A percentile compares a stretch with the other conserved stretches of the same genome.
Conservation (phyloP, 2,113 vertebrate genomes). For the Oncorhynchus gorbuscha region DNA sequence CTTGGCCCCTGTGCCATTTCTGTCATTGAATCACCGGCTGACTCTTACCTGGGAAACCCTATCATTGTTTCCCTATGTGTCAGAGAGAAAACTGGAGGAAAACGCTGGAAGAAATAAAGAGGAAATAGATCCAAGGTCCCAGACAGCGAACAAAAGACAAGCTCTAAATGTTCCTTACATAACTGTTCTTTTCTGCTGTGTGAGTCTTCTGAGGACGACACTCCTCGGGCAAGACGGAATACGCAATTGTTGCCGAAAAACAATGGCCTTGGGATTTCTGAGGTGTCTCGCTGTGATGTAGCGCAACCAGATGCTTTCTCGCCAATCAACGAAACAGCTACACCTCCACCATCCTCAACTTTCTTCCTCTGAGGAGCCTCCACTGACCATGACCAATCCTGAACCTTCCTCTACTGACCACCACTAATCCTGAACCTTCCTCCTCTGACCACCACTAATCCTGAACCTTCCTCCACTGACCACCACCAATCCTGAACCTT, state of each 20-base stretch:
- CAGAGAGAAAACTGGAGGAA: conserved; percentile 9
- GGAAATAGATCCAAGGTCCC: conserved; percentile 55
- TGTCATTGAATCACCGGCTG: conserved; percentile 61
- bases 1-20: conserved; percentile 47
- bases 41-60: conserved; percentile 38
- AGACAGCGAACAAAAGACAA: conserved; percentile 31
- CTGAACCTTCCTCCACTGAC: too few relatives aligned
- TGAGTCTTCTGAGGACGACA: conserved; percentile 50
- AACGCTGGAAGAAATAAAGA: conserved; percentile 15
- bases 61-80: conserved; percentile 54
- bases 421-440: neutral
- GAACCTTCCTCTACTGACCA: conserved; percentile 45
- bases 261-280: conserved; percentile 60
- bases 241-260: conserved; percentile 16
- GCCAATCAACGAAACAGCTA: conserved; percentile 72
- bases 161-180: conserved; percentile 67
- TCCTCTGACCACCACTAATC: conserved; percentile 5
- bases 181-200: conserved; percentile 51
- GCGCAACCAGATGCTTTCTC: conserved; percentile 25
- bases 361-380: conserved; percentile 1
- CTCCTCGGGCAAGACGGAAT: conserved; percentile 53
- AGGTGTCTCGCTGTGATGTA: conserved; percentile 52
- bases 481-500: too few relatives aligned
- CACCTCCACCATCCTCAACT: conserved; percentile 38
- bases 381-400: neutral